These are phyloP conservation scores for Mormoops blainvillei DNA, from an alignment of 2,113 vertebrate species.

Conservation along the genomic window DNA sequence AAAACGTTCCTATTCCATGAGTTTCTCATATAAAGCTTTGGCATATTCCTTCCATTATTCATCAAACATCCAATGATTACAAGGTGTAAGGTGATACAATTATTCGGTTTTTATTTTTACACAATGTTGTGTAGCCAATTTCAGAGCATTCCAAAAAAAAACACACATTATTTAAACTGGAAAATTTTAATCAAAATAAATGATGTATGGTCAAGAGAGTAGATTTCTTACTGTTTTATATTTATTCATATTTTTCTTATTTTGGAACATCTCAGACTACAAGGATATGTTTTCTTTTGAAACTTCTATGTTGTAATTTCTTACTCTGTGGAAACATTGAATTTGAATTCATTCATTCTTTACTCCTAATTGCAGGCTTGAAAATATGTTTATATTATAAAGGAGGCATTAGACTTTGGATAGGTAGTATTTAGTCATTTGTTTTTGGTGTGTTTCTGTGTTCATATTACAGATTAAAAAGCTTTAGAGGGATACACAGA, in stretches of 20 bases:
- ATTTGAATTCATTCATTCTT: not conserved
- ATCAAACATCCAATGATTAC: not conserved
- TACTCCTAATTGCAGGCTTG: not conserved
- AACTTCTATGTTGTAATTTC: not conserved
- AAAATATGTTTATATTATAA: not conserved
- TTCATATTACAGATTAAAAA: not conserved
- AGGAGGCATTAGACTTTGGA: not conserved
- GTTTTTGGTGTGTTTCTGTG: not conserved
- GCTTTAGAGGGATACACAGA: not conserved
- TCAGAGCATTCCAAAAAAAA: not conserved
- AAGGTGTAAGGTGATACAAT: not conserved
- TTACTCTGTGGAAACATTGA: not conserved
- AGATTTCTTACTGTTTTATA: not conserved
- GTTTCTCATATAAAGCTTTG: not conserved
- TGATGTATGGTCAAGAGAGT: not conserved
- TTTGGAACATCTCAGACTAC: not conserved
- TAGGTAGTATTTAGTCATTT: not conserved
- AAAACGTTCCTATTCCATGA: not conserved
- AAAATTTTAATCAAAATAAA: not conserved
- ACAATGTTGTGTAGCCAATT: not conserved
- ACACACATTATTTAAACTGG: not conserved
- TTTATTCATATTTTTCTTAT: not conserved
- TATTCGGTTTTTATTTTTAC: not conserved
- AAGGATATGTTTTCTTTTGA: not conserved
- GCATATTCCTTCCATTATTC: not conserved